phyloP scores from a whole-genome alignment of 2,113 vertebrate species.

The Hipposideros armiger region DNA sequence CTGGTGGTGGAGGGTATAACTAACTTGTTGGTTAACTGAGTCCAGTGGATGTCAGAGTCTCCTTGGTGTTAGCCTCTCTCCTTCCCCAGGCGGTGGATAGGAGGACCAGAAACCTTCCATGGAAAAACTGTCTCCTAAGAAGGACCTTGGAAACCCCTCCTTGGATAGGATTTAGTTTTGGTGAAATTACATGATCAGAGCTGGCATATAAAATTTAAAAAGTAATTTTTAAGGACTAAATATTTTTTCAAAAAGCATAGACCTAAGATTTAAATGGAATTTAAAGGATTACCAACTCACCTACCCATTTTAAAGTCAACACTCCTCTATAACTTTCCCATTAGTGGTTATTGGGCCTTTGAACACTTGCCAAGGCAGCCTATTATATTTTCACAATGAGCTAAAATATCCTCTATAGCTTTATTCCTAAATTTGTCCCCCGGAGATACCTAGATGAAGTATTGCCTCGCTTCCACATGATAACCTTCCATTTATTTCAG shows the following conservation, averaged over 20 bases:
- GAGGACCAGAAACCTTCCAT: neutral
- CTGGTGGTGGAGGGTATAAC: neutral
- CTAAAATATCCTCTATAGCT: neutral
- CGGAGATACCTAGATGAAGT: neutral
- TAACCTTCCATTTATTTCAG: neutral
- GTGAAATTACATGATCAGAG: neutral
- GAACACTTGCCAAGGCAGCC: neutral
- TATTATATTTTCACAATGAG: constrained; percentile 25
- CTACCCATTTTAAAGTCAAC: neutral
- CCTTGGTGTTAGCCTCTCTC: neutral
- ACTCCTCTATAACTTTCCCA: constrained; percentile 5
- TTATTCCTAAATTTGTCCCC: constrained; percentile 9
- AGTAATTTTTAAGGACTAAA: neutral
- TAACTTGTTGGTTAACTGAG: neutral
- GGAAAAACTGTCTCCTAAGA: neutral
- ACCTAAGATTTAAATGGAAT: constrained; percentile 33
- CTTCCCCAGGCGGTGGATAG: neutral
- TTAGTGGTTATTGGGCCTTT: neutral
- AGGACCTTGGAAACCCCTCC: neutral
- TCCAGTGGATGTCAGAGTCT: neutral
- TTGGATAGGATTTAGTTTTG: neutral
- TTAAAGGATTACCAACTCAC: neutral
- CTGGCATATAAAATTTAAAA: neutral
- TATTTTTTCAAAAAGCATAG: neutral
- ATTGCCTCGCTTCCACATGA: neutral